Evolutionary conservation across 2,797 vertebrate genomes (phyloP).

Genomic region (Ptychadena robeensis): DNA sequence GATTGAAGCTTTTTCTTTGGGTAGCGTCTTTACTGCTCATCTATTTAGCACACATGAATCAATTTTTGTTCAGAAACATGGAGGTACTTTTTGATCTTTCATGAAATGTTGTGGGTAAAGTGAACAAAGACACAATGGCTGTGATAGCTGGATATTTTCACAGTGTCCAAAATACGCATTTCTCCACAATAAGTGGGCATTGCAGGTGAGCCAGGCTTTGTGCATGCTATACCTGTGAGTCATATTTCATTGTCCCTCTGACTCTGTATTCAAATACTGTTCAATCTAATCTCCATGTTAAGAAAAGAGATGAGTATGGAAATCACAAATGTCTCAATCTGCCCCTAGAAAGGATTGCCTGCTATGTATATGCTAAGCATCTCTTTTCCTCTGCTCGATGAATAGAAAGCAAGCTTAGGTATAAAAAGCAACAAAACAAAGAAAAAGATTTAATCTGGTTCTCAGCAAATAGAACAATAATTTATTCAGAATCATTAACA

Average conservation of each 20-base stretch:
- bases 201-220: slow-evolving; percentile 8
- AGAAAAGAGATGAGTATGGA: not conserved
- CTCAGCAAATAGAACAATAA: slow-evolving; percentile 8
- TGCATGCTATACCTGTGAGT: not conserved
- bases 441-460: not conserved
- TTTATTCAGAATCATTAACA: slow-evolving; percentile 31
- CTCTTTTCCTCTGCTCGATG: not conserved
- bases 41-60: not conserved
- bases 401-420: not conserved
- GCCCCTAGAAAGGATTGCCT: not conserved
- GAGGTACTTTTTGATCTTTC: not conserved
- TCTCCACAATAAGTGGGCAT: not conserved
- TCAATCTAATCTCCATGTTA: not conserved
- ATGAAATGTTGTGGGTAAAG: too few species aligned
- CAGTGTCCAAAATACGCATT: not conserved
- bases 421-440: not conserved
- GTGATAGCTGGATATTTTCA: not conserved
- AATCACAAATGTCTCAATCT: not conserved
- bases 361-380: not conserved
- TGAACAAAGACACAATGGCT: slow-evolving; percentile 16
- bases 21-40: not conserved
- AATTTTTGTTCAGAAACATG: not conserved
- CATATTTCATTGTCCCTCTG: slow-evolving; percentile 3
- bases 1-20: not conserved
- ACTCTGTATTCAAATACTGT: not conserved